phyloP scores from a whole-genome alignment of 1,140 invertebrate genomes.

The Temnothorax longispinosus region DNA sequence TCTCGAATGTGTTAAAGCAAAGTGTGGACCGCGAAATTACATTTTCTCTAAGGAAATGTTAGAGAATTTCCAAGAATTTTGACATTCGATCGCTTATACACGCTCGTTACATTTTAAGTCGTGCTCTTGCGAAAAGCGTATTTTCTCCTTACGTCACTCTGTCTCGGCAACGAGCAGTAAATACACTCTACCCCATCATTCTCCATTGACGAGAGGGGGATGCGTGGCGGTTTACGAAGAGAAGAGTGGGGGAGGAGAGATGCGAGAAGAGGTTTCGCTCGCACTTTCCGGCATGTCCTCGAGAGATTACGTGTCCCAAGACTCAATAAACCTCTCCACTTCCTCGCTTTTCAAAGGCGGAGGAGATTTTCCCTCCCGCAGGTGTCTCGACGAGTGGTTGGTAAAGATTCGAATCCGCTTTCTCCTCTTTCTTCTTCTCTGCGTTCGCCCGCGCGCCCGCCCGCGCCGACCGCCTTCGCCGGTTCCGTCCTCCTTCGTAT shows the following conservation, averaged over 20 bases:
- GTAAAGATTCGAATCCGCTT: constrained; percentile 77
- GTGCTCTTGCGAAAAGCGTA: constrained; percentile 59
- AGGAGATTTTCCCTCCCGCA: constrained; percentile 73
- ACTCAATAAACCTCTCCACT: constrained; percentile 76
- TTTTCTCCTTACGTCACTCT: constrained; percentile 65
- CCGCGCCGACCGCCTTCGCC: not conserved
- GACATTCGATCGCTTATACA: constrained; percentile 32
- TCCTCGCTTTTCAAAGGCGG: constrained; percentile 73
- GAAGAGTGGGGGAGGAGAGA: constrained; percentile 29
- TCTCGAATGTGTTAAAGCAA: not conserved
- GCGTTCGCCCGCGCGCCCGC: not conserved
- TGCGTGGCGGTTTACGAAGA: constrained; percentile 53
- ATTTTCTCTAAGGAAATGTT: not conserved
- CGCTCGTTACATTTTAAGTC: constrained; percentile 61
- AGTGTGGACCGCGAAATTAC: constrained; percentile 15
- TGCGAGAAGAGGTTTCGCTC: constrained; percentile 70
- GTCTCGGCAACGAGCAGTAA: constrained; percentile 65
- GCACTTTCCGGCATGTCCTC: constrained; percentile 74
- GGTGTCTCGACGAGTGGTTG: constrained; percentile 75
- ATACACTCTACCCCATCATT: constrained; percentile 65
- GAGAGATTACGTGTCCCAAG: constrained; percentile 74
- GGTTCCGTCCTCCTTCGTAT: constrained; percentile 4
- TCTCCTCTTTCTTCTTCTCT: constrained; percentile 63
- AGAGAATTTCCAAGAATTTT: constrained; percentile 8
- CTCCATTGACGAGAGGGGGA: constrained; percentile 31